Conservation (phyloP, 1,140 invertebrate genomes). For the Nasonia giraulti region DNA sequence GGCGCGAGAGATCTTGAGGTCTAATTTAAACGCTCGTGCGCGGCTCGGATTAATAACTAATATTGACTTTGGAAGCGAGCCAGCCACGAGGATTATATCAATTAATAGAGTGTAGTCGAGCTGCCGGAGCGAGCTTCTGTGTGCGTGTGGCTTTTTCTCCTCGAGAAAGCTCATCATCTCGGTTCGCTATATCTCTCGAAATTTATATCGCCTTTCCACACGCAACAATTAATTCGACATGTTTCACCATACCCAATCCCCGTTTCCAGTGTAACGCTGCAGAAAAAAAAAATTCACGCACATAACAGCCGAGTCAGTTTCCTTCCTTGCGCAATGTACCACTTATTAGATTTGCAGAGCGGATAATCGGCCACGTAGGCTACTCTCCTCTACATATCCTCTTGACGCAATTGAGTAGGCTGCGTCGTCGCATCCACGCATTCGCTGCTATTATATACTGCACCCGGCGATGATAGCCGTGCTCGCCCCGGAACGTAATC, state of each 20-base stretch:
- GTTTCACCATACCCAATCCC: neutral
- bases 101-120: conserved; percentile 49
- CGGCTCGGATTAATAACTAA: conserved; percentile 47
- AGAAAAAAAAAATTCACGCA: neutral
- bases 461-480: neutral
- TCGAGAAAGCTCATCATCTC: neutral
- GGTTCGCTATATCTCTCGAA: neutral
- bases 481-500: neutral
- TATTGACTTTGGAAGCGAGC: conserved; percentile 42
- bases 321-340: neutral
- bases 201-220: neutral
- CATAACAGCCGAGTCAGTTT: neutral
- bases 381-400: neutral
- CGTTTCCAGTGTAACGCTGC: neutral
- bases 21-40: conserved; percentile 47
- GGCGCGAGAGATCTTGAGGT: neutral
- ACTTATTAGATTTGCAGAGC: conserved; percentile 12
- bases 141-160: neutral
- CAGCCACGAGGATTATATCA: conserved; percentile 16
- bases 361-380: conserved; percentile 11
- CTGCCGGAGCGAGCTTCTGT: neutral
- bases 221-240: neutral
- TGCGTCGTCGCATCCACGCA: neutral
- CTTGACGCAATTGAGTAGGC: conserved; percentile 9
- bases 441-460: neutral